Conservation (phyloP, 2,797 vertebrate species). For the Masticophis lateralis region DNA sequence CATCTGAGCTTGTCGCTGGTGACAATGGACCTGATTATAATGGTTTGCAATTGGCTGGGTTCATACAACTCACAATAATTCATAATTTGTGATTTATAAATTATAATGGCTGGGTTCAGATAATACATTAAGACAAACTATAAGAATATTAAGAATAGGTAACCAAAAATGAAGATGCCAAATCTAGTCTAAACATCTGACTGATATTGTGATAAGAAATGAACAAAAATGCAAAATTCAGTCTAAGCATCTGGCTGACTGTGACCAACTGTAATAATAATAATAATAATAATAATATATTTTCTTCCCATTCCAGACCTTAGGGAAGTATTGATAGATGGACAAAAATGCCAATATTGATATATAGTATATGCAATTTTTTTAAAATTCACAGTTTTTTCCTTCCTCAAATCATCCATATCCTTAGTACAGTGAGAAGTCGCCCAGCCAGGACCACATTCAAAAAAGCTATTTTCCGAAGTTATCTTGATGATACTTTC, state of each 20-base stretch:
- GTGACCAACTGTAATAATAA: background rate
- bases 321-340: background rate
- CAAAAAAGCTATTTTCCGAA: constrained; percentile 87
- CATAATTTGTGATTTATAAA: background rate
- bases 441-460: constrained; percentile 71
- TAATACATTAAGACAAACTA: background rate
- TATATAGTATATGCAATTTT: background rate
- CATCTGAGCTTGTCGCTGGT: background rate
- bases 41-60: background rate
- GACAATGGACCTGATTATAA: background rate
- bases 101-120: background rate
- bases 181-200: background rate
- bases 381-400: constrained; percentile 9
- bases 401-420: constrained; percentile 27
- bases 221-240: background rate
- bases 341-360: background rate
- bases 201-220: background rate
- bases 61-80: background rate
- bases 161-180: background rate
- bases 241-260: background rate
- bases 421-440: constrained; percentile 56
- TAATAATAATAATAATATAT: background rate
- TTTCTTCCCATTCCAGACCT: background rate
- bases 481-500: constrained; percentile 85
- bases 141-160: background rate